Evolutionary conservation across 1,140 invertebrate species (phyloP).

Genomic region (Nomia melanderi): DNA sequence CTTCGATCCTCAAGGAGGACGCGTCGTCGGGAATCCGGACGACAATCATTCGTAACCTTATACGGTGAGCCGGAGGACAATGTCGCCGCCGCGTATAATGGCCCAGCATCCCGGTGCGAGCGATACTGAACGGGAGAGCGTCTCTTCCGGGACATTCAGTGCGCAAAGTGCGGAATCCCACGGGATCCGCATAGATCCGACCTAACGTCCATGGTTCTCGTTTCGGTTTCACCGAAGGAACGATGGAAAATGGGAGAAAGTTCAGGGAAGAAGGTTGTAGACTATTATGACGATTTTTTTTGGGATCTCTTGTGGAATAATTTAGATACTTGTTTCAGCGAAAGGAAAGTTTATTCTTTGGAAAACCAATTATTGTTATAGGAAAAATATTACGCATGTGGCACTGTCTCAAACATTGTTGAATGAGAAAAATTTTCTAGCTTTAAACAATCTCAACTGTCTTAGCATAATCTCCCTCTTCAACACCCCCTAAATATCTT

Average conservation of each 20-base stretch:
- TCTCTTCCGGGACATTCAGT: slow-evolving; percentile 64
- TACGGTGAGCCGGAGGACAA: slow-evolving; percentile 48
- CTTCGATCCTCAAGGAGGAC: slow-evolving; percentile 36
- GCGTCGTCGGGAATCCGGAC: slow-evolving; percentile 49
- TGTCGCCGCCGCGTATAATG: slow-evolving; percentile 49
- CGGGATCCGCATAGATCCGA: slow-evolving; percentile 49
- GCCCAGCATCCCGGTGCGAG: slow-evolving; percentile 55
- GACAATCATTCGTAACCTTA: slow-evolving; percentile 63
- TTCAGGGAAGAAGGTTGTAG: not conserved
- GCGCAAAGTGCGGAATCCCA: slow-evolving; percentile 57
- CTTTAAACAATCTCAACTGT: no score
- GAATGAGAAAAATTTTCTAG: no score
- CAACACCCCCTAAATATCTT: no score
- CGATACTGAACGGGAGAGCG: slow-evolving; percentile 33
- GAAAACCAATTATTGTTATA: not conserved
- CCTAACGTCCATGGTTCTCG: slow-evolving; percentile 18
- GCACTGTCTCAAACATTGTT: no score
- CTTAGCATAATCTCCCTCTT: no score
- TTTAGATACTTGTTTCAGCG: not conserved
- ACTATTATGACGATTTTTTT: not conserved
- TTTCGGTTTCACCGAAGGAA: not conserved
- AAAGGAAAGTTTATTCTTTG: not conserved
- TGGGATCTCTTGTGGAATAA: not conserved
- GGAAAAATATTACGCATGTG: no score
- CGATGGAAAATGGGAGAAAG: not conserved